phyloP scores from a whole-genome alignment of 2,888 invertebrate species.

The Siphonodentalium dalli region DNA sequence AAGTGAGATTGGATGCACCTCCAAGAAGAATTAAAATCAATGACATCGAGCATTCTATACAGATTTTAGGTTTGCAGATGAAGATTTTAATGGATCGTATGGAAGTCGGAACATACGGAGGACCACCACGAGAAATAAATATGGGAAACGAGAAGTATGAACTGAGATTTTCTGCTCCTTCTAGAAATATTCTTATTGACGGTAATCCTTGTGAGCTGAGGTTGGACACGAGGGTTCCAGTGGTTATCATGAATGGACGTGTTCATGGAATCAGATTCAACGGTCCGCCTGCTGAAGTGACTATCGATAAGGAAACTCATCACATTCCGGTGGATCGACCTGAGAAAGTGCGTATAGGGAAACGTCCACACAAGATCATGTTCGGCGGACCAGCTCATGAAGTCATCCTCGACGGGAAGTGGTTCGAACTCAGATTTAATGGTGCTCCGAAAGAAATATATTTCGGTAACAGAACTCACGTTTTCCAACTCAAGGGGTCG shows the following conservation, averaged over 20 bases:
- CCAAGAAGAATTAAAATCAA: slow-evolving; percentile 76
- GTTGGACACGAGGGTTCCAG: slow-evolving; percentile 52
- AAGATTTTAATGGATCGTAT: slow-evolving; percentile 85
- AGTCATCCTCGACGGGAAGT: slow-evolving; percentile 61
- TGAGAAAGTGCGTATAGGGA: slow-evolving; percentile 67
- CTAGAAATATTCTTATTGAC: slow-evolving; percentile 87
- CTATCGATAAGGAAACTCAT: slow-evolving; percentile 81
- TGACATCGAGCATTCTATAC: slow-evolving; percentile 79
- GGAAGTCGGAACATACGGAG: slow-evolving; percentile 73
- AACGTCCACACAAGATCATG: slow-evolving; percentile 51
- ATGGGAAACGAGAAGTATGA: slow-evolving; percentile 79
- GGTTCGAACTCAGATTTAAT: slow-evolving; percentile 85
- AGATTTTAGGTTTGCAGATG: slow-evolving; percentile 81
- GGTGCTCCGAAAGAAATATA: slow-evolving; percentile 84
- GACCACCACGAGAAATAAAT: slow-evolving; percentile 81
- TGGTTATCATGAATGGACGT: slow-evolving; percentile 62
- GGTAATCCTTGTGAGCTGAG: slow-evolving; percentile 56
- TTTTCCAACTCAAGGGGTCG: slow-evolving; percentile 81
- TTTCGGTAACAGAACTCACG: slow-evolving; percentile 79
- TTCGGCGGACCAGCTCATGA: slow-evolving; percentile 65
- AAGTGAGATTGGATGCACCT: slow-evolving; percentile 60
- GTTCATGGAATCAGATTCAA: slow-evolving; percentile 80
- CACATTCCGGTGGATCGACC: slow-evolving; percentile 54
- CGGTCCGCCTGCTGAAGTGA: slow-evolving; percentile 89
- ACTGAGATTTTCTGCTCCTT: slow-evolving; percentile 82